A percentile compares a stretch with the other conserved stretches of the same genome.
phyloP scores from a whole-genome alignment of 1,140 invertebrate genomes.

The Pogonus chalceus region DNA sequence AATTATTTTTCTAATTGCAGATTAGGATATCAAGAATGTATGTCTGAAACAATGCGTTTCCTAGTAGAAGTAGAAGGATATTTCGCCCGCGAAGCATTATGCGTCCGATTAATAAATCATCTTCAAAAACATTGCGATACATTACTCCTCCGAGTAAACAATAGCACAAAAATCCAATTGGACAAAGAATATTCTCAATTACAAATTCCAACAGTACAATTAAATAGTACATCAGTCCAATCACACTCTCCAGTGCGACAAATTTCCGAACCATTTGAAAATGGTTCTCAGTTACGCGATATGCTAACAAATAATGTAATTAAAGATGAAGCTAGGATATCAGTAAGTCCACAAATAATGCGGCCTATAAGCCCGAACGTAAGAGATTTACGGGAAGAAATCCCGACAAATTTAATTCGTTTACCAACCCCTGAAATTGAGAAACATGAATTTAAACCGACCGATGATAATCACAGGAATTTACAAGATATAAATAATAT shows the following conservation, averaged over 20 bases:
- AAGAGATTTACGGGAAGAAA: too few species aligned
- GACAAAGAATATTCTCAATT: not conserved
- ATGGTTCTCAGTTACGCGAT: constrained; percentile 32
- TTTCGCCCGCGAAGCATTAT: constrained; percentile 67
- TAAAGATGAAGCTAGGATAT: constrained; percentile 13
- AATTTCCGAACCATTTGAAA: not conserved
- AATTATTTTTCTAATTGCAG: constrained; percentile 1
- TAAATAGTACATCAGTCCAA: not conserved
- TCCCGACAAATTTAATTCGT: not conserved
- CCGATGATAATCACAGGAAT: not conserved
- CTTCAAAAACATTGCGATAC: constrained; percentile 74
- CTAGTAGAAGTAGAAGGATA: constrained; percentile 77
- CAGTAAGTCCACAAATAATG: not conserved
- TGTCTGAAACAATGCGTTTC: constrained; percentile 80
- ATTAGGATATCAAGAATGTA: constrained; percentile 78
- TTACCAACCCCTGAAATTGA: not conserved
- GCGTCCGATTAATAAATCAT: constrained; percentile 70
- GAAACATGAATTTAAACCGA: not conserved
- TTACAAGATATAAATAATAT: not conserved
- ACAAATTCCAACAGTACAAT: not conserved
- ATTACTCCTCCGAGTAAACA: not conserved
- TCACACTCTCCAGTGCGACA: not conserved
- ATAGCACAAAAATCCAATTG: constrained; percentile 11
- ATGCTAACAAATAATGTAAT: constrained; percentile 35
- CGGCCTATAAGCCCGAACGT: not conserved